Evolutionary conservation across 2,888 invertebrate species (phyloP), one percentile per base, ranked within the genome.

Genomic region (Acronicta alni): DNA sequence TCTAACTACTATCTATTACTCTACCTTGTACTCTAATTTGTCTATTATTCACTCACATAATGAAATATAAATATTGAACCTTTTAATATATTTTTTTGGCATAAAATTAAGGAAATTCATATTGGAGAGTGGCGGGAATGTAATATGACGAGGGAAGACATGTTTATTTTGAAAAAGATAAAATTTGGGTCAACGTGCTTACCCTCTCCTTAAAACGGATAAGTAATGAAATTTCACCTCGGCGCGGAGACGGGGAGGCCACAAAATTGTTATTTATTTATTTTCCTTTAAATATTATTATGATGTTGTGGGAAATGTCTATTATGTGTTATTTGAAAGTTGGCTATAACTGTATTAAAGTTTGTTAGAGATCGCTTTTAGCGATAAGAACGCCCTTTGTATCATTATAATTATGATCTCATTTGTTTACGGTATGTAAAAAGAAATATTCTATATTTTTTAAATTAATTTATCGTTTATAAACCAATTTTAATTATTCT

Each of bases 161-260:
- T 75, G 72, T 77, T 77, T 73, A 68, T 66, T 67, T 73, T 68
- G 72, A 61, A 69, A 78, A 70, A 77, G 70, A 79, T 69, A 73
- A 72, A 80, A 79, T 80, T 73, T 64, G 72, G 79, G 79, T 80
- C 79, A 79, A 69, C 69, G 58, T 67, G 59, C 67, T 72, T 75
- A 70, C 68, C 73, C 71, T 54, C 75, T 69, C 67, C 65, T 72
- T 67, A 79, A 75, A 72, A 65, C 43, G 79, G 77, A 67, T 77
- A 77, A 73, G 77, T 80, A 80, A 80, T 80, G 77, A 81, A 80
- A 80, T 80, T 79, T 80, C 67, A 80, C 75, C 69, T 76, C 67
- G 35, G 23, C 60, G 43, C 30, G 8, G 20, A 5, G 2, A 5
- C 41, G 18, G 49, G 57, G 37, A 30, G 41, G 43, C 62, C 63